Evolutionary conservation across 2,797 vertebrate genomes (phyloP).

Genomic region (Naso thynnoides): DNA sequence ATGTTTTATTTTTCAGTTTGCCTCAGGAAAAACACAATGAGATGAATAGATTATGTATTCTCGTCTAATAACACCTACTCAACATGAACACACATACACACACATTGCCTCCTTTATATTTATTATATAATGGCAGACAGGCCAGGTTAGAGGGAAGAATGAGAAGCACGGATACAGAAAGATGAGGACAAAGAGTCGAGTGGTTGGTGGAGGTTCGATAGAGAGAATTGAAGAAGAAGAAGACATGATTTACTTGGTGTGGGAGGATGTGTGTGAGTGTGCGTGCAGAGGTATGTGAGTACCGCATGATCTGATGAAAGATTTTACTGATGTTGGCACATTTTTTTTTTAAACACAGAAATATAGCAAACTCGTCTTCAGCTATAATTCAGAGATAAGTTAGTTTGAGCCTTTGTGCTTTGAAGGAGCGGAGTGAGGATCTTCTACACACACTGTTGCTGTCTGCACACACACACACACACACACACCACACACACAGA

Average conservation of each 20-base stretch:
- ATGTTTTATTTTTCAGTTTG: conserved; percentile 69
- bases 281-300: conserved; percentile 16
- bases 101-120: conserved; percentile 18
- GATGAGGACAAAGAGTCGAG: conserved; percentile 53
- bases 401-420: conserved; percentile 30
- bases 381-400: conserved; percentile 14
- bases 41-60: conserved; percentile 63
- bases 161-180: conserved; percentile 28
- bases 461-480: conserved; percentile 11
- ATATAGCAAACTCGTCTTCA: conserved; percentile 28
- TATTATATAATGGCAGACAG: conserved; percentile 34
- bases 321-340: conserved; percentile 64
- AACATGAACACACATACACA: conserved; percentile 17
- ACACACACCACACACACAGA: conserved; percentile 21
- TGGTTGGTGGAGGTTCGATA: conserved; percentile 23
- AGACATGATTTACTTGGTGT: conserved; percentile 32
- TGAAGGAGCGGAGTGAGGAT: conserved; percentile 33
- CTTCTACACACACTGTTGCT: conserved; percentile 22
- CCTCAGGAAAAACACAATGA: conserved; percentile 57
- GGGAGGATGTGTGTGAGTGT: conserved; percentile 30
- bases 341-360: conserved; percentile 56
- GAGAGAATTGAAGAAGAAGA: conserved; percentile 28
- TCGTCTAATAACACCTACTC: conserved; percentile 75
- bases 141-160: conserved; percentile 38
- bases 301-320: conserved; percentile 59